phyloP scores from a whole-genome alignment of 1,140 invertebrate genomes.

The Micrasema longulum region DNA sequence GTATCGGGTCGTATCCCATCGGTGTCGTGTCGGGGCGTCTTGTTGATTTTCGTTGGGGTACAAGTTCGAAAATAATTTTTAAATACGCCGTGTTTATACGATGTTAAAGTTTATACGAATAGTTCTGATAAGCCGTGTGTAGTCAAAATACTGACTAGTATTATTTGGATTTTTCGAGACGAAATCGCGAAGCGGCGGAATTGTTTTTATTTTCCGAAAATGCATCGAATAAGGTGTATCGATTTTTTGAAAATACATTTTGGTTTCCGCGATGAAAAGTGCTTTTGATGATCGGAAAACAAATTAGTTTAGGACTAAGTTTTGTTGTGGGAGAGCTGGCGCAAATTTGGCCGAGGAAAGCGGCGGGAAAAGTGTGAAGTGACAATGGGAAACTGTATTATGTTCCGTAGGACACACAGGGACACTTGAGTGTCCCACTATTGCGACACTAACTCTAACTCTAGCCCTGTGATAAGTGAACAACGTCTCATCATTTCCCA shows the following conservation, averaged over 20 bases:
- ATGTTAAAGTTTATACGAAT: neutral
- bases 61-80: slow-evolving; percentile 19
- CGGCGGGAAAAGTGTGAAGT: slow-evolving; percentile 18
- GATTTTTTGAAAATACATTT: slow-evolving; percentile 33
- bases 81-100: slow-evolving; percentile 21
- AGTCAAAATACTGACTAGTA: neutral
- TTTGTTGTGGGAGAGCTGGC: no score
- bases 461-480: no score
- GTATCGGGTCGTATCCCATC: slow-evolving; percentile 45
- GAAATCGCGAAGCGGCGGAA: slow-evolving; percentile 2
- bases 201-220: slow-evolving; percentile 29
- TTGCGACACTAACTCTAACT: neutral
- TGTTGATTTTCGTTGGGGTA: slow-evolving; percentile 22
- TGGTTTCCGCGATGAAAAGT: slow-evolving; percentile 25
- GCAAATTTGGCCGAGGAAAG: no score
- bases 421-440: neutral
- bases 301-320: neutral
- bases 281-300: slow-evolving; percentile 11
- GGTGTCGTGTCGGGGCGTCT: slow-evolving; percentile 34
- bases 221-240: slow-evolving; percentile 31
- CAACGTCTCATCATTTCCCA: neutral
- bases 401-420: slow-evolving; percentile 1
- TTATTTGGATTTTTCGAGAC: slow-evolving; percentile 16
- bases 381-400: slow-evolving; percentile 1
- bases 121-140: neutral